Percentiles rank a stretch among this genome's conserved stretches.
Conservation (phyloP, 2,113 vertebrate genomes). For the Nothocercus julius region DNA sequence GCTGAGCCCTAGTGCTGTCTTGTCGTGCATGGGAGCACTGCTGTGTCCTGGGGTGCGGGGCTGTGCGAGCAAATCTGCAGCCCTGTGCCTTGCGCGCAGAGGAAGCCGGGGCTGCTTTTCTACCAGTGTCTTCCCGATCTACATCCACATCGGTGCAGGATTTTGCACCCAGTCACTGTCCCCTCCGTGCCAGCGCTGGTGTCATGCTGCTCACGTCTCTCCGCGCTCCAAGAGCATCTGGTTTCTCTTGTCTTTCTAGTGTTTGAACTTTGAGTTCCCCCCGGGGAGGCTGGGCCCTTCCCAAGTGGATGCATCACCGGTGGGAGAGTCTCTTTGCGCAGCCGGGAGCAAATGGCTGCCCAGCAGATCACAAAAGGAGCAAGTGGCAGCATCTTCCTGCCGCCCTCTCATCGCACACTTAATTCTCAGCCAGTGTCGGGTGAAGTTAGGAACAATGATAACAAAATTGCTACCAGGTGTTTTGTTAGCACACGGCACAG, state of each 20-base stretch:
- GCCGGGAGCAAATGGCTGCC: background rate
- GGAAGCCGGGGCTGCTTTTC: background rate
- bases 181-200: background rate
- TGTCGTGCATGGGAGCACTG: background rate
- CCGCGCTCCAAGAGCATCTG: background rate
- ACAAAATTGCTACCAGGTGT: background rate
- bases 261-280: background rate
- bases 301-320: fast-evolving
- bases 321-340: background rate
- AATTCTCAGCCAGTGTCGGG: background rate
- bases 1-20: too few species aligned
- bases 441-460: background rate
- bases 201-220: background rate
- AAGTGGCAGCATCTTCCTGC: background rate
- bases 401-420: background rate
- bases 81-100: background rate
- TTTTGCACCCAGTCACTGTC: background rate
- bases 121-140: background rate
- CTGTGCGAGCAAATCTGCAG: background rate
- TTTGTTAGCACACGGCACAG: background rate
- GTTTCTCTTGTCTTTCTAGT: fast-evolving
- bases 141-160: too few species aligned
- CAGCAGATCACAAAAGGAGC: too few species aligned
- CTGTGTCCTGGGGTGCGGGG: background rate
- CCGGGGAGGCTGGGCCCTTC: fast-evolving